phyloP scores from a whole-genome alignment of 2,888 invertebrate species.

The Lysandra bellargus region DNA sequence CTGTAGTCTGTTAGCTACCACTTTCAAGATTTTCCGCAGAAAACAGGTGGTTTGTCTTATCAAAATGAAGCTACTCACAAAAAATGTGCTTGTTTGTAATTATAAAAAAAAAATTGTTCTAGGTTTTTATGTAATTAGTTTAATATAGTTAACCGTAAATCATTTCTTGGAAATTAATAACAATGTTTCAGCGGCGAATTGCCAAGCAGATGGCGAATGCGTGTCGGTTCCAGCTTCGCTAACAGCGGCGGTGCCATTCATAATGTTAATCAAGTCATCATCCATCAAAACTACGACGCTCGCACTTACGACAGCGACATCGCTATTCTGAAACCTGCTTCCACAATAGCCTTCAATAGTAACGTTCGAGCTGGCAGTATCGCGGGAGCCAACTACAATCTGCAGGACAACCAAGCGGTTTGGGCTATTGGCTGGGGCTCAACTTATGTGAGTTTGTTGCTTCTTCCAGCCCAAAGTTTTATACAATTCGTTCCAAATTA shows the following conservation, averaged over 20 bases:
- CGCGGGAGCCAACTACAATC: slow-evolving; percentile 49
- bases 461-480: too few relatives aligned
- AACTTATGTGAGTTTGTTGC: slow-evolving; percentile 35
- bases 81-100: too few relatives aligned
- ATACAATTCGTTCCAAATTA: not conserved
- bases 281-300: slow-evolving; percentile 28
- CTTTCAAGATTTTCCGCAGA: too few relatives aligned
- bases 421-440: slow-evolving; percentile 66
- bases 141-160: not conserved
- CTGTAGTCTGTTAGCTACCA: too few relatives aligned
- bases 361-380: slow-evolving; percentile 48
- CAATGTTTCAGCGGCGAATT: slow-evolving; percentile 45
- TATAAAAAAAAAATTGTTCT: too few relatives aligned
- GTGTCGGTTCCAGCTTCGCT: slow-evolving; percentile 48
- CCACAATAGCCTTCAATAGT: slow-evolving; percentile 44
- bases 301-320: slow-evolving; percentile 47
- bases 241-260: slow-evolving; percentile 50
- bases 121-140: too few relatives aligned
- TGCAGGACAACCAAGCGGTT: slow-evolving; percentile 52
- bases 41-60: too few relatives aligned
- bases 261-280: slow-evolving; percentile 39
- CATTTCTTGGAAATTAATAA: not conserved
- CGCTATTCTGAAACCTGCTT: slow-evolving; percentile 49
- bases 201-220: slow-evolving; percentile 46
- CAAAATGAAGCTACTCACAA: too few relatives aligned